A percentile compares a stretch with the other conserved stretches of the same genome.
Evolutionary conservation across 1,140 invertebrate genomes (phyloP).

Genomic region (Tyrophagus putrescentiae): DNA sequence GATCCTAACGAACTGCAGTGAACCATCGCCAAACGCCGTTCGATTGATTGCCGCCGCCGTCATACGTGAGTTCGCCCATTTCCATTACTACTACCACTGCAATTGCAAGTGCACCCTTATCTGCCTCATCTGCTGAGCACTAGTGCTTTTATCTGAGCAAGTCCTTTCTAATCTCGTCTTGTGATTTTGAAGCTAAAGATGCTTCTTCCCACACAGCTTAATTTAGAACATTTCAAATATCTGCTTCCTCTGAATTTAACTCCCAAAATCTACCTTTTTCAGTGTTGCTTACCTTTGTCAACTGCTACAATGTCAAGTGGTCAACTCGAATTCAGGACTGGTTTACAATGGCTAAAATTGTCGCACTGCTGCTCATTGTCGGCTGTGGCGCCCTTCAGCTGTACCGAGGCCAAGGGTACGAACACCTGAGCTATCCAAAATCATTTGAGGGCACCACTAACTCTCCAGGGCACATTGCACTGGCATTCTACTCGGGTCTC

Average conservation of each 20-base stretch:
- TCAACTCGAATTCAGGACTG: conserved; percentile 79
- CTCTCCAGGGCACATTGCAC: conserved; percentile 64
- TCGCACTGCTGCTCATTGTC: conserved; percentile 76
- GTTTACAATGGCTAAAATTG: conserved; percentile 81
- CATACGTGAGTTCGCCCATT: conserved; percentile 27
- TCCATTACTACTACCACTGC: background rate
- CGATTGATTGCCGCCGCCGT: conserved; percentile 29
- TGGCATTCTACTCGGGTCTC: conserved; percentile 85
- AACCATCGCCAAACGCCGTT: conserved; percentile 28
- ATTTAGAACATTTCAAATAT: too few relatives aligned
- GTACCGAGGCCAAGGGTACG: conserved; percentile 35
- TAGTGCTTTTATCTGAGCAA: too few relatives aligned
- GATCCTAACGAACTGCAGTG: conserved; percentile 48
- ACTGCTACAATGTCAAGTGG: conserved; percentile 90
- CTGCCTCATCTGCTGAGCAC: too few relatives aligned
- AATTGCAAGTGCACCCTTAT: too few relatives aligned
- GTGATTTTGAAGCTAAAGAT: too few relatives aligned
- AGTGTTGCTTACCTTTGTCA: conserved; percentile 84
- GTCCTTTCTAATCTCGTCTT: too few relatives aligned
- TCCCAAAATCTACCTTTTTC: too few relatives aligned
- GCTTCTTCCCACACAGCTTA: too few relatives aligned
- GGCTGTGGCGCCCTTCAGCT: conserved; percentile 48
- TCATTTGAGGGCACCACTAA: conserved; percentile 61
- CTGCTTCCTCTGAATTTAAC: too few relatives aligned
- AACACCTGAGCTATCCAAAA: conserved; percentile 49